A percentile compares a stretch with the other conserved stretches of the same genome.
Conservation (phyloP, 2,888 invertebrate species). For the Teinopalpus imperialis region DNA sequence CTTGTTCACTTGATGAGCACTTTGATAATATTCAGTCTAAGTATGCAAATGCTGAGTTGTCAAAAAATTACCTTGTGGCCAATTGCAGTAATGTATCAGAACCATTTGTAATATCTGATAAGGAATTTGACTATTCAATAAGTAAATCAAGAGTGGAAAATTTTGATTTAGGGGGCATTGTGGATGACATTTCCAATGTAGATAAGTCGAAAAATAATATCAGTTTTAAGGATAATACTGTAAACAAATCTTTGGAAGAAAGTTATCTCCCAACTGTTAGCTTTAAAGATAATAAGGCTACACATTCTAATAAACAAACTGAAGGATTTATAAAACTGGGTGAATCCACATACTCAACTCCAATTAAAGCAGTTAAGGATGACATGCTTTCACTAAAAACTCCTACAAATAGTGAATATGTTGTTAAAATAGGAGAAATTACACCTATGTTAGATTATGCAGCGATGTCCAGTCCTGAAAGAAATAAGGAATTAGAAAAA, state of each 20-base stretch:
- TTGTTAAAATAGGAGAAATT: constrained; percentile 78
- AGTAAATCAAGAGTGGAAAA: constrained; percentile 50
- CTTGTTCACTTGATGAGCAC: constrained; percentile 5
- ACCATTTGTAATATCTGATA: constrained; percentile 75
- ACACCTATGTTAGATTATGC: constrained; percentile 83
- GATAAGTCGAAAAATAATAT: constrained; percentile 25
- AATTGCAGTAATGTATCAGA: constrained; percentile 48
- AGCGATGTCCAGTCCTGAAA: constrained; percentile 79
- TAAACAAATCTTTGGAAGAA: constrained; percentile 33
- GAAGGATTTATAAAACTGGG: constrained; percentile 12
- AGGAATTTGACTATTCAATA: constrained; percentile 84
- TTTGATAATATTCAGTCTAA: constrained; percentile 8
- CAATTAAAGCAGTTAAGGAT: constrained; percentile 19
- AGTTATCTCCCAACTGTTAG: constrained; percentile 42
- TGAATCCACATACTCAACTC: constrained; percentile 11
- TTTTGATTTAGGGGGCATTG: constrained; percentile 46
- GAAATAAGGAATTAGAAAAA: constrained; percentile 81
- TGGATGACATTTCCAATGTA: constrained; percentile 38
- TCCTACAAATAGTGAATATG: constrained; percentile 63
- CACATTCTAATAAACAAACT: constrained; percentile 26
- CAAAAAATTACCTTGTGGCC: constrained; percentile 27
- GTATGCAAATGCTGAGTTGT: constrained; percentile 18
- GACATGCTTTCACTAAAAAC: constrained; percentile 42
- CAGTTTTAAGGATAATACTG: constrained; percentile 19
- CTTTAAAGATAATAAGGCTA: constrained; percentile 31